Evolutionary conservation across 2,113 vertebrate species (phyloP).

Genomic region (Chelonoidis abingdonii): DNA sequence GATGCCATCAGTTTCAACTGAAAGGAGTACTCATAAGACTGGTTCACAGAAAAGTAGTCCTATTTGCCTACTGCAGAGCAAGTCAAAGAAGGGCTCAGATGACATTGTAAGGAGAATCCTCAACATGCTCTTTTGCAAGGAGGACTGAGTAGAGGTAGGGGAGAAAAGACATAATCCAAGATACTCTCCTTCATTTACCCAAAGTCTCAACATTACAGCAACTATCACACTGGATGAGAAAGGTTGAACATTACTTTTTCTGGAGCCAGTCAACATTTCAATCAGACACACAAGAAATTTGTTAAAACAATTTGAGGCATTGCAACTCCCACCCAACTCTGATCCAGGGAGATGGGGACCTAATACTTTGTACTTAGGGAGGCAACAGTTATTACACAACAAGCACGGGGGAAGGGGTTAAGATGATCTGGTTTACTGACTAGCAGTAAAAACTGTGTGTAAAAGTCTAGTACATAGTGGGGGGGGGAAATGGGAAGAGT

Average conservation of each 20-base stretch:
- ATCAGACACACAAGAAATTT: neutral
- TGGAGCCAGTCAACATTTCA: neutral
- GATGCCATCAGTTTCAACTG: neutral
- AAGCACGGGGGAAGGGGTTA: neutral
- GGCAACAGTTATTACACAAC: neutral
- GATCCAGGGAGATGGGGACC: neutral
- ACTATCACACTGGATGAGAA: neutral
- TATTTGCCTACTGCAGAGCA: neutral
- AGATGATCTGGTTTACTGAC: neutral
- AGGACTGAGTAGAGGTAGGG: neutral
- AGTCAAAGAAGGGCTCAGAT: neutral
- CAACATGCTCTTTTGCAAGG: neutral
- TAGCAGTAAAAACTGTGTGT: neutral
- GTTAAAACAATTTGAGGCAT: neutral
- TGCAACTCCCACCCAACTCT: neutral
- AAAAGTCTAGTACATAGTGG: neutral
- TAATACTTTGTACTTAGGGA: neutral
- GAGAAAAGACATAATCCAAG: neutral
- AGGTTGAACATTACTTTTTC: neutral
- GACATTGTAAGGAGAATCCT: neutral
- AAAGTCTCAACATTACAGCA: neutral
- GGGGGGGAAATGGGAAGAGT: neutral
- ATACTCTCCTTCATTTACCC: rapidly evolving
- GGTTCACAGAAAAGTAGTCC: neutral
- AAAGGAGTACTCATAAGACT: neutral